Evolutionary conservation across 2,888 invertebrate species (phyloP).

Genomic region (Morpho helenor): DNA sequence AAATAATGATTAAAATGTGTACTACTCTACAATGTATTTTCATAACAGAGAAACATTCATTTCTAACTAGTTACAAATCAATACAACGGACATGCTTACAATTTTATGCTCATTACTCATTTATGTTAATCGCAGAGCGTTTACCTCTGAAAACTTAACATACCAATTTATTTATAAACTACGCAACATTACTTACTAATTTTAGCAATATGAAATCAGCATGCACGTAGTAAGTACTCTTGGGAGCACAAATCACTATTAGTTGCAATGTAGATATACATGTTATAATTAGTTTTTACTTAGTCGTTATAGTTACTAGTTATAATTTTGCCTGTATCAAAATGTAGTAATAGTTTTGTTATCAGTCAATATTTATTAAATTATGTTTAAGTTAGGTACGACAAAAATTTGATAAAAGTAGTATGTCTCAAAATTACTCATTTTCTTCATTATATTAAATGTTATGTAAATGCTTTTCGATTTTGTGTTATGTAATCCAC

Average conservation of each 20-base stretch:
- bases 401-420: too few relatives aligned
- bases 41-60: too few relatives aligned
- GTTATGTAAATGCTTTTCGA: neutral
- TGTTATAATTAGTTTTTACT: slow-evolving; percentile 36
- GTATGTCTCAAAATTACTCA: too few relatives aligned
- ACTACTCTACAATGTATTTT: too few relatives aligned
- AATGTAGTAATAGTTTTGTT: slow-evolving; percentile 43
- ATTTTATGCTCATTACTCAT: neutral
- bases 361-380: slow-evolving; percentile 47
- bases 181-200: slow-evolving; percentile 57
- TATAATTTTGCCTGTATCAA: slow-evolving; percentile 15
- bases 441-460: too few relatives aligned
- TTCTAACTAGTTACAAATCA: neutral
- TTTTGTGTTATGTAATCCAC: slow-evolving; percentile 1
- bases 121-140: slow-evolving; percentile 36
- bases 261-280: slow-evolving; percentile 51
- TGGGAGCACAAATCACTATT: slow-evolving; percentile 56
- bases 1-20: too few relatives aligned
- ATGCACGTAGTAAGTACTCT: slow-evolving; percentile 54
- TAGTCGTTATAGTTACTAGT: slow-evolving; percentile 20
- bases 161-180: slow-evolving; percentile 54
- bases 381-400: slow-evolving; percentile 22
- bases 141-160: slow-evolving; percentile 49
- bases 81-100: slow-evolving; percentile 16
- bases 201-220: slow-evolving; percentile 62